Base-by-base conservation (phyloP, 2,113 vertebrate species). In the Ceyx margarethae region DNA sequence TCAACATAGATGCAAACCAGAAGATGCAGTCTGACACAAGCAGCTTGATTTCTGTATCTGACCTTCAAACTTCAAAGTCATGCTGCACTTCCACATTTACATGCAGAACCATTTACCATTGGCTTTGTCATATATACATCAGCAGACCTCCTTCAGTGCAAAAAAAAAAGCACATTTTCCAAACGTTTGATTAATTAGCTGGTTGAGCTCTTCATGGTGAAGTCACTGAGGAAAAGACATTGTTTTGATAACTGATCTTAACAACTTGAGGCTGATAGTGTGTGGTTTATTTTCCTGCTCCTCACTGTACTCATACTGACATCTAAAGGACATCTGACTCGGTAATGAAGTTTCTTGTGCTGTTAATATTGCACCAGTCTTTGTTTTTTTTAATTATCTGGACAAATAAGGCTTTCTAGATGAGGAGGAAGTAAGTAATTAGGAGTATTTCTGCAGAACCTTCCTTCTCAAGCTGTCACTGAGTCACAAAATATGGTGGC, bases 61-160 rank as follows among this genome's bases (percentile, higher is more conserved):
- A 97, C 95, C 96, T 98, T 97, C 94, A 96, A 26, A 94, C 86
- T 93, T 86, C 69, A 88, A 96, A 96, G 92, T 92, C 82, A 73
- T 78, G 29, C 74, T 90, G 42, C 75, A 57, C 69, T 91, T 91
- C 58, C 65, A 35, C 60, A 73, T 90, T 87, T 93, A 65, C 66
- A 62, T 91, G 68, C 81, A 77, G 77, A 80, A 48, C 43, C 48
- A 79, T 89, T 92, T 93, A 45, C 51, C 20, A 20, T 85, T 85
- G 84, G 64, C 62, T 82, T 66, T 80, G 50, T 73, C 92, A 87
- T 91, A 87, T 87, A 90, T 85, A 54, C 31, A 93, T 76, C 72
- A 90, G 18, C 62, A 74, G 35, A 28, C 21, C 21, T 75, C n/a
- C 26, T 72, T 66, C 71, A 79, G 91, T 85, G 21, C 79, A 74